Evolutionary conservation across 1,140 invertebrate genomes (phyloP), one percentile per base, ranked within the genome.

Genomic region (Pemphigus obesinymphae): DNA sequence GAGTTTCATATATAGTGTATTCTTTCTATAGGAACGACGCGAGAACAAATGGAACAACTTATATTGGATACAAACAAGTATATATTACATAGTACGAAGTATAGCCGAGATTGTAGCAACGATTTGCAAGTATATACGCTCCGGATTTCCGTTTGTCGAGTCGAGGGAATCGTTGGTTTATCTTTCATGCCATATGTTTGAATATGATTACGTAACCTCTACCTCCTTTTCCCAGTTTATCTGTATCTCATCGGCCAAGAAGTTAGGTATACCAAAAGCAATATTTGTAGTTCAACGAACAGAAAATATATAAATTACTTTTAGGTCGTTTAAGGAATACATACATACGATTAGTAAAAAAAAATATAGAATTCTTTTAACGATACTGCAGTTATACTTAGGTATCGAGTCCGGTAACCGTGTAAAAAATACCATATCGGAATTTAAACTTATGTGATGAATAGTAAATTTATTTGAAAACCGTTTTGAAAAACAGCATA

Each of bases 131-230:
- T 45, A 45, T 45, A 45, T 45, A 70, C 37, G 40, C 13, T 45
- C 68, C 37, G 68, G 68, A 70, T 70, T 70, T 70, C 68, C 68
- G 68, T 70, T 70, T 45, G 68, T 23, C 68, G 37, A 45, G 68
- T 70, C 40, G 37, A 4, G 34, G 37, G 66, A 40, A 29, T 70
- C 13, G 68, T 29, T 17, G 23, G 23, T 70, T 70, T 70, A 70
- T 70, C 68, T 70, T 68, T 37, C 63, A 20, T 66, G 26, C 40
- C 37, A 45, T 45, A 70, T 45, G 40, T 17, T 2, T 37, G 31
- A 66, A 66, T 66, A 66, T 20, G 61, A 66, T 66, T 66, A 68
- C 63, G n/a, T 37, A 68, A 37, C 63, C 34, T 23, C 34, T 13
- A 68, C 29, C 13, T 31, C 26, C 26, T 68, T n/a, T 40, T 37